Base-by-base conservation (phyloP, 2,888 invertebrate genomes). In the Lamproptera curius region DNA sequence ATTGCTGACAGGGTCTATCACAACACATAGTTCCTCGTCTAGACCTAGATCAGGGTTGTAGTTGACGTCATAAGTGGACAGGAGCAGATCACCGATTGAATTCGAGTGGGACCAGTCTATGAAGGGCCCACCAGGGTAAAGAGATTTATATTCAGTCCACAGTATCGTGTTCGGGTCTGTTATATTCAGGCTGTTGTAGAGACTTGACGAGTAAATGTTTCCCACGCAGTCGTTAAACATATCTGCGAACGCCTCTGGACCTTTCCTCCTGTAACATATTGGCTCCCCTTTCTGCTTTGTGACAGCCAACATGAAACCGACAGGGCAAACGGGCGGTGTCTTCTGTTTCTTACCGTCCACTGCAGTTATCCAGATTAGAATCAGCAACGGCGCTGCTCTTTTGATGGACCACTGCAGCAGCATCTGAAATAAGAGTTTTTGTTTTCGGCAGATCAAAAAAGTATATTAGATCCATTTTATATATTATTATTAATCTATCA, bases 71-170 rank as follows among this genome's bases (percentile, higher is more conserved):
- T 65, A 72, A 0, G 72, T 65, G 0, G 63, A 58, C 15, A 61
- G 47, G 6, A 84, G 50, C 0, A 73, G 52, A 4, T 67, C 55
- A 8, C 80, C 81, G 15, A 67, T 66, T n/a, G 61, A 54, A 31
- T 72, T 65, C 6, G 77, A 76, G 42, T 66, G 74, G 1, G 83
- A 77, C 72, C 74, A 76, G 51, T 86, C 84, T 2, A 85, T 62
- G 52, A 80, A 86, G 1, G 80, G 77, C 1, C 88, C 88, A 1
- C 85, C 83, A 3, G 77, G 72, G 51, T 88, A 86, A 14, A 74
- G 44, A 1, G 79, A 68, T 51, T 70, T 82, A 57, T 78, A 87
- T 43, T 88, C 86, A 0, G 81, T 75, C 88, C 88, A 88, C 57
- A 87, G 54, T n/a, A 61, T 57, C 16, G 66, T 50, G 35, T 72